Evolutionary conservation across 2,797 vertebrate genomes (phyloP), one percentile per base, ranked within the genome.

Genomic region (Danio albolineatus): DNA sequence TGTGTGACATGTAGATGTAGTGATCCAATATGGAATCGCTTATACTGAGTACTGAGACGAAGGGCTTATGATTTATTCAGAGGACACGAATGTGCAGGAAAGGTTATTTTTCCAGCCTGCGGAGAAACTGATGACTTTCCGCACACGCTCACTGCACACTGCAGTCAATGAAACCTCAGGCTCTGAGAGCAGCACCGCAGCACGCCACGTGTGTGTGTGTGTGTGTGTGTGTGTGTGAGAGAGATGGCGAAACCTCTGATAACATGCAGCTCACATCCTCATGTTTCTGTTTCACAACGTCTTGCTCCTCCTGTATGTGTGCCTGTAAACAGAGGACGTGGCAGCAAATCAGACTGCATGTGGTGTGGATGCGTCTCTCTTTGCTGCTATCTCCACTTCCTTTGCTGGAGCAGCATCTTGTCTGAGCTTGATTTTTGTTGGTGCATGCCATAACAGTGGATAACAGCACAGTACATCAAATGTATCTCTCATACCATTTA

Each of bases 121-220:
- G 70, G 74, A 78, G 56, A 76, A 81, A 85, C 86, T 86, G 70
- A 89, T 88, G 83, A 83, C 61, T 73, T 79, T 73, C 69, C 19
- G 44, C 79, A 73, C 62, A 60, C n/a, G 69, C 81, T 82, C 62
- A 65, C 79, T 79, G 82, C 81, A 76, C 82, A 75, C 73, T 76
- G 78, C 75, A 86, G 78, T 83, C 82, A 85, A 85, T 86, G 85
- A 84, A 88, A 84, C 71, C 64, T 46, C 61, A 48, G 79, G 74
- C 70, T 66, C 5, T 53, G 7, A 16, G 19, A 54, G 54, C 14
- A 7, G 10, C 71, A 39, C 21, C n/a, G 36, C 48, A 38, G n/a
- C 43, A 6, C 6, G n/a, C 61, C 21, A 44, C 81, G 39, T 79
- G 76, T 67, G 56, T 28, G 57, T 69, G 56, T 28, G 57, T 69